Base-by-base conservation (phyloP, 2,888 invertebrate genomes). In the Parelbella ahira region DNA sequence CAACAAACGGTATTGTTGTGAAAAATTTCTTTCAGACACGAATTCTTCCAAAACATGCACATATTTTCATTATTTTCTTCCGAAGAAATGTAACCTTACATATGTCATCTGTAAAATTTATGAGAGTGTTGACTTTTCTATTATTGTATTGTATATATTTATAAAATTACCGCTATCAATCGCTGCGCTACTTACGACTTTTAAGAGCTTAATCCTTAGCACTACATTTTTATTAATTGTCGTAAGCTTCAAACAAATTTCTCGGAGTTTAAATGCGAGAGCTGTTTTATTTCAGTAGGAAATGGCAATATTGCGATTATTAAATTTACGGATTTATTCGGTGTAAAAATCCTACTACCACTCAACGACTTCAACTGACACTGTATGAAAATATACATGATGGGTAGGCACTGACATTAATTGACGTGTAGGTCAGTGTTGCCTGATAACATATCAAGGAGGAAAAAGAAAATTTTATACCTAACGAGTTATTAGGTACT, bases 181-280 rank as follows among this genome's bases (percentile, higher is more conserved):
- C 37, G 18, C 23, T 48, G 42, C 41, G 36, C 42, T 51, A 49
- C 50, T 51, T 48, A 48, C 32, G 32, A 48, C 24, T 45, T 45
- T 41, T 7, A 15, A 3, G 11, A 6, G 4, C 20, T 8, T 5
- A 29, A 11, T 11, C 2, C 12, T 5, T 1, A 13, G 9, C 37
- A 38, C 18, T 18, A 30, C 29, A 38, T 39, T 32, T 32, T 39
- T n/a, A 19, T 4, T 4, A 12, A 15, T 15, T 15, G 15, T 15
- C 4, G n/a, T n/a, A n/a, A n/a, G n/a, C n/a, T n/a, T n/a, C n/a
- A n/a, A n/a, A n/a, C n/a, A n/a, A n/a, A n/a, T n/a, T n/a, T n/a
- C n/a, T n/a, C n/a, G n/a, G n/a, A n/a, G n/a, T n/a, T n/a, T n/a
- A n/a, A n/a, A n/a, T n/a, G n/a, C n/a, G n/a, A n/a, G n/a, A n/a